These are phyloP conservation scores for Etheostoma spectabile DNA, from an alignment of 2,113 vertebrate species.

Conservation along the genomic window DNA sequence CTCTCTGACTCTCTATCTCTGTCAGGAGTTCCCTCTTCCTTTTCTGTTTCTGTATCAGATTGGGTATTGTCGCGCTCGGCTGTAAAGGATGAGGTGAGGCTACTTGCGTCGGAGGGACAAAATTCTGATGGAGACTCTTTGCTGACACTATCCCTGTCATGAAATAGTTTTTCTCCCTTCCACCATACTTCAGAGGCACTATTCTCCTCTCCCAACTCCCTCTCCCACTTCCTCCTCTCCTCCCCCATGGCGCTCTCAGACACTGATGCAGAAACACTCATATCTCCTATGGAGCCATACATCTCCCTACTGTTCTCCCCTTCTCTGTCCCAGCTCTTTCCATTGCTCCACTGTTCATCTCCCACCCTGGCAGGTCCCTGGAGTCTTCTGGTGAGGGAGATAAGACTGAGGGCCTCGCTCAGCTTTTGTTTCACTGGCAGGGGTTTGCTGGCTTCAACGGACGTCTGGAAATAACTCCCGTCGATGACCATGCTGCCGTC, in stretches of 20 bases:
- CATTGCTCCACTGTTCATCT: slow-evolving; percentile 55
- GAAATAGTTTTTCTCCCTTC: slow-evolving; percentile 13
- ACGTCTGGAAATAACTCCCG: slow-evolving; percentile 88
- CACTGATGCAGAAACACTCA: slow-evolving; percentile 72
- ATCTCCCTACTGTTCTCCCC: slow-evolving; percentile 37
- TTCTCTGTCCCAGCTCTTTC: slow-evolving; percentile 32
- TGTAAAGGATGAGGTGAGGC: slow-evolving; percentile 36
- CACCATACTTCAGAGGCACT: slow-evolving; percentile 31
- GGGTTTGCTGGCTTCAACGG: slow-evolving; percentile 67
- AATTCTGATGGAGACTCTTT: slow-evolving; percentile 51
- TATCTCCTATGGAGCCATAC: slow-evolving; percentile 59
- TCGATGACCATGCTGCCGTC: slow-evolving; percentile 80
- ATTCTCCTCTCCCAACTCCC: slow-evolving; percentile 1
- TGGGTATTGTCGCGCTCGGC: slow-evolving; percentile 54
- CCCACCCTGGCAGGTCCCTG: slow-evolving; percentile 68
- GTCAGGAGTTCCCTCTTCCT: slow-evolving; percentile 62
- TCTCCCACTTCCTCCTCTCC: slow-evolving; percentile 23
- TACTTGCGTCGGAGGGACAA: slow-evolving; percentile 49
- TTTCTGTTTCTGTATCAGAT: slow-evolving; percentile 72
- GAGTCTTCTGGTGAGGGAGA: slow-evolving; percentile 81
- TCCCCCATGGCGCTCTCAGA: slow-evolving; percentile 42
- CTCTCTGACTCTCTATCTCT: slow-evolving; percentile 63
- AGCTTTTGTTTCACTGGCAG: slow-evolving; percentile 80
- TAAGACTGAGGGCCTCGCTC: slow-evolving; percentile 80
- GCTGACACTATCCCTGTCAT: slow-evolving; percentile 54